Base-by-base conservation (phyloP, 2,888 invertebrate species). In the Pyrocoelia pectoralis region DNA sequence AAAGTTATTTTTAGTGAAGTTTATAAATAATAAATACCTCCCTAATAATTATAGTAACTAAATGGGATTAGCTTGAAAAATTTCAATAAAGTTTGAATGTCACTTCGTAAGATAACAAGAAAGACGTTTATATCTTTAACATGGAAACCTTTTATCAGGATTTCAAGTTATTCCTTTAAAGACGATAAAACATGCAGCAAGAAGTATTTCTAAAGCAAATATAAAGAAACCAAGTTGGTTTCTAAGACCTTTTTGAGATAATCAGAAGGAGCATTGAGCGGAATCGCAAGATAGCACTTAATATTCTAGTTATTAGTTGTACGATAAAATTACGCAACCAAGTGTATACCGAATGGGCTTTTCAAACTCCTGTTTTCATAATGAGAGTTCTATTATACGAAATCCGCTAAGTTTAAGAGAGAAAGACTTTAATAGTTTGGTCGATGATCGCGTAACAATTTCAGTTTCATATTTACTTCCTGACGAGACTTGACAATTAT, bases 281-380 rank as follows among this genome's bases (percentile, higher is more conserved):
- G 77, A 76, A 77, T 71, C 68, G 70, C 68, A 71, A 73, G 77
- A 76, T 77, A 76, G 73, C 74, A 75, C 74, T 75, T 74, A 74
- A 76, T 75, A 76, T 75, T 75, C 74, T 70, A 72, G 74, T 75
- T 73, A 73, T 71, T 76, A 74, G 73, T 74, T 71, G 72, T 73
- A 53, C 29, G 66, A 59, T 66, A 64, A 56, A 57, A 65, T 68
- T 67, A 67, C 62, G 67, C 68, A 67, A 56, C 65, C 65, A 63
- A 68, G 64, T 66, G 68, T 67, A 65, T 40, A 67, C 53, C 56
- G 52, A 63, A 64, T 61, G 66, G 66, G 65, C 55, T 57, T 58
- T 62, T 43, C 53, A 46, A 58, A 60, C 57, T 64, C 62, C 52
- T 43, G 24, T 24, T 52, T 58, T 52, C 49, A 46, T 60, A 56